These are phyloP conservation scores for Pelmatolapia mariae DNA, from an alignment of 2,113 vertebrate genomes.

Conservation along the genomic window DNA sequence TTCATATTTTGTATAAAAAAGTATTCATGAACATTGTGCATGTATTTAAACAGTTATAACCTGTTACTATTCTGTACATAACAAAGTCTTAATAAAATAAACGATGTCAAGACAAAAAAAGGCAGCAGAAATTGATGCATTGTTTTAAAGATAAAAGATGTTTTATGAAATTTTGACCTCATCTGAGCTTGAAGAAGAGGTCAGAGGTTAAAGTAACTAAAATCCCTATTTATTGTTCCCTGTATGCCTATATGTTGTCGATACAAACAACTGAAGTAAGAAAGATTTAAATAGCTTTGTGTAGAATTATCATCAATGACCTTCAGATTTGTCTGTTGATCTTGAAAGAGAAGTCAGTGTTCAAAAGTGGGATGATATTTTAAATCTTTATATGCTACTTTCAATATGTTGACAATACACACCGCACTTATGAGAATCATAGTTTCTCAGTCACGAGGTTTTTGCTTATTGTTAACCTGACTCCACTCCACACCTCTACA, in stretches of 20 bases:
- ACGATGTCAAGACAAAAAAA: neutral
- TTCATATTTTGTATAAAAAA: neutral
- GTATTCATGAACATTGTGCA: neutral
- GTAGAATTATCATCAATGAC: neutral
- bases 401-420: neutral
- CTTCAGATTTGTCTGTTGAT: neutral
- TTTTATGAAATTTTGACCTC: neutral
- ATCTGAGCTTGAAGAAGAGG: neutral
- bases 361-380: neutral
- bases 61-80: neutral
- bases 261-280: neutral
- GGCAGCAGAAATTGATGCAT: neutral
- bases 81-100: neutral
- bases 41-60: neutral
- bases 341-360: neutral
- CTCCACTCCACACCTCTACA: neutral
- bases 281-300: neutral
- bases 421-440: neutral
- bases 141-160: neutral
- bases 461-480: neutral
- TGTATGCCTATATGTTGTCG: neutral
- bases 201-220: neutral
- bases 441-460: fast-evolving
- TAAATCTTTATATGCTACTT: neutral
- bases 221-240: neutral